These are phyloP conservation scores for Xenentodon cancila DNA, from an alignment of 2,797 vertebrate genomes.

Conservation along the genomic window DNA sequence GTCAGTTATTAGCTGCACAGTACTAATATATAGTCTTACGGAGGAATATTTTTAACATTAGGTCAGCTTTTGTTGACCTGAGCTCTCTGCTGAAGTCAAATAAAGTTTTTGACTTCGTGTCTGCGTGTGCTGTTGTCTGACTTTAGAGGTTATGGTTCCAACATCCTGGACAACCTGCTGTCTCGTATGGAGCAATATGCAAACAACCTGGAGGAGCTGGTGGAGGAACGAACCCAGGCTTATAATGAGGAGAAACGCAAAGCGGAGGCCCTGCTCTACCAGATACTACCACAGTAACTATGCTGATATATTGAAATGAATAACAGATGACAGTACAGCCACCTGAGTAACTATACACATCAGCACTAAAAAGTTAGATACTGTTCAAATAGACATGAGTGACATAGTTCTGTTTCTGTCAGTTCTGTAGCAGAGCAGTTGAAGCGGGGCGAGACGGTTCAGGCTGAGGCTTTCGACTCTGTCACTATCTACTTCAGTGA, in stretches of 20 bases:
- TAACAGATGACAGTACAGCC: background rate
- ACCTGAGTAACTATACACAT: background rate
- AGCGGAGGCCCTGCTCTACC: conserved; percentile 92
- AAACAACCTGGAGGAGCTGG: conserved; percentile 94
- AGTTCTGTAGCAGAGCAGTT: conserved; percentile 94
- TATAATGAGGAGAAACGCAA: conserved; percentile 95
- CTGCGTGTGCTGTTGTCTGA: background rate
- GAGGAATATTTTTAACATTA: too few relatives aligned
- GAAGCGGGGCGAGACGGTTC: conserved; percentile 91
- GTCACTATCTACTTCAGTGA: conserved; percentile 98
- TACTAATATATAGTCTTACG: too few relatives aligned
- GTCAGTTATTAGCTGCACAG: too few relatives aligned
- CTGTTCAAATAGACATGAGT: background rate
- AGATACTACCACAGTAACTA: conserved; percentile 87
- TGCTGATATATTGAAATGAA: conserved; percentile 57
- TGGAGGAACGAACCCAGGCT: conserved; percentile 92
- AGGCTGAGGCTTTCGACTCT: conserved; percentile 92
- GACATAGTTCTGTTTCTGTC: conserved; percentile 3
- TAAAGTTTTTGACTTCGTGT: background rate
- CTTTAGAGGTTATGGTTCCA: conserved; percentile 74
- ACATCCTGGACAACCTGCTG: conserved; percentile 94
- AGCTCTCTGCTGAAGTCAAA: too few relatives aligned
- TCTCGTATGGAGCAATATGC: conserved; percentile 95
- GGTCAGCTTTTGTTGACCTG: too few relatives aligned
- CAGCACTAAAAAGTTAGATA: background rate